Conservation (phyloP, 2,797 vertebrate species). For the Prionace glauca region DNA sequence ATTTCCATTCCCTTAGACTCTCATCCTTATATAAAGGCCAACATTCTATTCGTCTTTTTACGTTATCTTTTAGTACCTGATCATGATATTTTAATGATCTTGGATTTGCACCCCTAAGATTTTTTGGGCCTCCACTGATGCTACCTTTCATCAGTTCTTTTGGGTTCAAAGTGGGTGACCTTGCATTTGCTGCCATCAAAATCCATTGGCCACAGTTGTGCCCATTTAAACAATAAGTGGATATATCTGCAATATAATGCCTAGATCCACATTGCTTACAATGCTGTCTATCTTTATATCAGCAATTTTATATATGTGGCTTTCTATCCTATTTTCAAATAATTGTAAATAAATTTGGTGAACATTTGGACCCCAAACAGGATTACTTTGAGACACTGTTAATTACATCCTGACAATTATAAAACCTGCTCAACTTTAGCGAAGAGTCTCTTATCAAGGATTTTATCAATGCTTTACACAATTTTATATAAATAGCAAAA, state of each 20-base stretch:
- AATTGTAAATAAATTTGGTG: neutral
- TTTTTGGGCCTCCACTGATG: neutral
- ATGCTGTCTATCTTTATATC: neutral
- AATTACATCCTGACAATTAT: neutral
- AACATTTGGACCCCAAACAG: neutral
- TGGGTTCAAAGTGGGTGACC: neutral
- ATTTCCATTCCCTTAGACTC: neutral
- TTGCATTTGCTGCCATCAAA: neutral
- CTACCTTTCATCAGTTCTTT: neutral
- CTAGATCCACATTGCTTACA: neutral
- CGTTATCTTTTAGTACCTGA: neutral
- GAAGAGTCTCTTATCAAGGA: neutral
- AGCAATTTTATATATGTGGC: neutral
- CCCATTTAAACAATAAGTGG: neutral
- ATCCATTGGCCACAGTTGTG: neutral
- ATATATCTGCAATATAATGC: neutral
- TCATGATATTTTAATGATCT: neutral
- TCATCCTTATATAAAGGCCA: neutral
- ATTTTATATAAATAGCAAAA: neutral
- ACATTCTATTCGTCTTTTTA: neutral
- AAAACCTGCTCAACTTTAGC: neutral
- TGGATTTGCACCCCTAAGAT: neutral
- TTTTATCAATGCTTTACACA: neutral
- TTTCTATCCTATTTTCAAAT: neutral
- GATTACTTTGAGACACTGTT: neutral